phyloP scores from a whole-genome alignment of 2,888 invertebrate genomes.

The Polylopha cassiicola region DNA sequence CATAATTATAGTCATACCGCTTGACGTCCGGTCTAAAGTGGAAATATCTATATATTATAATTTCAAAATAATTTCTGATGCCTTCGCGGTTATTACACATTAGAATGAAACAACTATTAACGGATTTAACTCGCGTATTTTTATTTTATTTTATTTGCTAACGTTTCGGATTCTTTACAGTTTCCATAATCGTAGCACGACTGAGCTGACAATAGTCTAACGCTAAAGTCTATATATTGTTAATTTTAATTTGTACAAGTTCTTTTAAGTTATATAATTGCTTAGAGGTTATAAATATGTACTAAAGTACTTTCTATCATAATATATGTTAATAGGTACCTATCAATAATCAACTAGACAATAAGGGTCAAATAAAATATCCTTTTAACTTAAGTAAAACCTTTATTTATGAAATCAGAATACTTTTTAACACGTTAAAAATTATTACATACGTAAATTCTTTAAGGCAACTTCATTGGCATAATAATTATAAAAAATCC shows the following conservation, averaged over 20 bases:
- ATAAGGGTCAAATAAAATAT: conserved; percentile 40
- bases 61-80: too few relatives aligned
- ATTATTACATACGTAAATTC: conserved; percentile 47
- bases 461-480: conserved; percentile 58
- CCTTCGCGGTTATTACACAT: too few relatives aligned
- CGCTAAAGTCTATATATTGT: not conserved
- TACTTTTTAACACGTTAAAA: conserved; percentile 50
- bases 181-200: too few relatives aligned
- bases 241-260: too few relatives aligned
- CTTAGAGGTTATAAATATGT: not conserved
- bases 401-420: conserved; percentile 64
- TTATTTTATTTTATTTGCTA: too few relatives aligned
- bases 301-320: not conserved
- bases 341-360: not conserved
- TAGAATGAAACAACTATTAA: too few relatives aligned
- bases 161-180: too few relatives aligned
- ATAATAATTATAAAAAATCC: conserved; percentile 30
- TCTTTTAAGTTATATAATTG: not conserved
- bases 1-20: too few relatives aligned
- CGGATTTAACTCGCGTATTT: too few relatives aligned
- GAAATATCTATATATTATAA: too few relatives aligned
- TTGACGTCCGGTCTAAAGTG: too few relatives aligned
- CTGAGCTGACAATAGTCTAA: too few relatives aligned
- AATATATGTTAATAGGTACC: not conserved
- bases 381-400: conserved; percentile 60